Conservation (phyloP, 2,113 vertebrate species). For the Zeus faber region DNA sequence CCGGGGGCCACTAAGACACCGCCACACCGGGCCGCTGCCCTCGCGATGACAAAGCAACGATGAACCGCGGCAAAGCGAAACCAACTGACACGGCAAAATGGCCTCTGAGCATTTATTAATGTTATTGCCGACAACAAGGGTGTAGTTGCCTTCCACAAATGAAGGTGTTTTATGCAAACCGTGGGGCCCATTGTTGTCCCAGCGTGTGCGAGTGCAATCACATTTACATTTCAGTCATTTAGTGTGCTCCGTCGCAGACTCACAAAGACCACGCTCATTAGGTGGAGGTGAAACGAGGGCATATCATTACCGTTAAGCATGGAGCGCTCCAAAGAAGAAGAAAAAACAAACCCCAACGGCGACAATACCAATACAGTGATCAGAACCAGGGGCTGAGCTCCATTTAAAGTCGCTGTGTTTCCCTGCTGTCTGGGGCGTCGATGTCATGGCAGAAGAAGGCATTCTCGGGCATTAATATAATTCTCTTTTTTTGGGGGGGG, state of each 20-base stretch:
- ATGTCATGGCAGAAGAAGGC: no score
- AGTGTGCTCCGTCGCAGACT: background rate
- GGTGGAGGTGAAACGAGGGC: constrained; percentile 14
- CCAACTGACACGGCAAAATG: constrained; percentile 26
- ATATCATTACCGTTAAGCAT: background rate
- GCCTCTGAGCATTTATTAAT: constrained; percentile 17
- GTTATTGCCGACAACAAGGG: constrained; percentile 7
- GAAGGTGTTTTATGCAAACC: constrained; percentile 32
- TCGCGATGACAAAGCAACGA: background rate
- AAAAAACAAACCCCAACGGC: background rate
- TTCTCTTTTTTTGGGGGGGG: no score
- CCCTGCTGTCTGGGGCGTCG: no score
- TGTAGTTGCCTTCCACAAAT: constrained; percentile 14
- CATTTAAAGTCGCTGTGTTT: background rate
- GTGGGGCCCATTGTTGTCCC: constrained; percentile 14
- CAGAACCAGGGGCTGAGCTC: background rate
- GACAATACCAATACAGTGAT: background rate
- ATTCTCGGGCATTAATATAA: no score
- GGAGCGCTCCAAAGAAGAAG: background rate
- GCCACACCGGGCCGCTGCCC: no score
- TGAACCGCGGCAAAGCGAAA: background rate
- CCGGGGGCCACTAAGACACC: no score
- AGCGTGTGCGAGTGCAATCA: constrained; percentile 38
- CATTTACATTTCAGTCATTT: constrained; percentile 39
- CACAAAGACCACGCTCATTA: constrained; percentile 12